phyloP scores from a whole-genome alignment of 2,113 vertebrate species.

The Anas platyrhynchos region DNA sequence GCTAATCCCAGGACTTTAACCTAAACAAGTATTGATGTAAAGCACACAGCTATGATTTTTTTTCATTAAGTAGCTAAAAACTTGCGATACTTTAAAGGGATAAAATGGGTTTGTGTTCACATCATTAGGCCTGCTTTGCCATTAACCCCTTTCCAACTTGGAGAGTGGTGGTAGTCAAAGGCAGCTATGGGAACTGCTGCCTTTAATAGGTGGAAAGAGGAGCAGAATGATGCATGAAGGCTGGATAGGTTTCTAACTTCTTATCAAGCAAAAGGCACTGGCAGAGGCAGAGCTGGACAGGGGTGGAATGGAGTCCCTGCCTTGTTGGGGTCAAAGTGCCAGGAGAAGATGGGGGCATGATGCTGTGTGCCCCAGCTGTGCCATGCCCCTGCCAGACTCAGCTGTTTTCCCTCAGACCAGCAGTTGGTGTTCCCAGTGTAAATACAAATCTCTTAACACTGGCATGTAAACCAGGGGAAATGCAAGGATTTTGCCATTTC shows the following conservation, averaged over 20 bases:
- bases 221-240: not conserved
- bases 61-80: not conserved
- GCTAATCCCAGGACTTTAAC: not conserved
- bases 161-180: not conserved
- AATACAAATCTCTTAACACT: fast-evolving
- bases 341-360: not conserved
- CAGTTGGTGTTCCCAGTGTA: not conserved
- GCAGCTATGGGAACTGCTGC: not conserved
- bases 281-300: not conserved
- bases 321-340: not conserved
- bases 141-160: not conserved
- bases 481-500: not conserved
- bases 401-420: not conserved
- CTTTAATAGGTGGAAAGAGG: not conserved
- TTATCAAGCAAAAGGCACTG: not conserved
- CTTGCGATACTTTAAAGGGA: not conserved
- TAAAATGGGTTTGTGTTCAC: not conserved
- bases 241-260: too few species aligned
- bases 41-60: not conserved
- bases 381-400: not conserved
- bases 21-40: not conserved
- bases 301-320: not conserved
- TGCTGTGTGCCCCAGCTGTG: fast-evolving
- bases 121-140: not conserved
- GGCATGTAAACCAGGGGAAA: not conserved